Percentiles rank a stretch among this genome's conserved stretches.
These are phyloP conservation scores for Drosophila tanythrix DNA, from an alignment of 2,888 invertebrate species.

Conservation along the genomic window DNA sequence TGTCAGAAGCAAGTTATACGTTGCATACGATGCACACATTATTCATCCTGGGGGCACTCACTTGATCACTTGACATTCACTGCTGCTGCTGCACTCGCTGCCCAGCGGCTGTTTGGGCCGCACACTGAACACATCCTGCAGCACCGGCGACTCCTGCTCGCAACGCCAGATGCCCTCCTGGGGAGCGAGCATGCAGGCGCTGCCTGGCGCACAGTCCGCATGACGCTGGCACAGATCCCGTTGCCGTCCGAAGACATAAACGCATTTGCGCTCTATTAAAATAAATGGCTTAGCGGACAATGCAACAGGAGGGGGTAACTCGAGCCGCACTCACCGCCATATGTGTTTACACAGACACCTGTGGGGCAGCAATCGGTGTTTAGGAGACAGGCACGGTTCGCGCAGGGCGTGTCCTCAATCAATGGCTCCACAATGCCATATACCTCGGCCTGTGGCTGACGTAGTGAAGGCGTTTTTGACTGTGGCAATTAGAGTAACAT, in stretches of 20 bases:
- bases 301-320: background rate
- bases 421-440: constrained; percentile 85
- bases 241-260: constrained; percentile 90
- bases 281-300: constrained; percentile 7
- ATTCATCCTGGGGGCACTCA: constrained; percentile 43
- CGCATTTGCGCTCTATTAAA: constrained; percentile 87
- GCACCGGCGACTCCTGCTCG: constrained; percentile 88
- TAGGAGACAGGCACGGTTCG: constrained; percentile 90
- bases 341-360: constrained; percentile 87
- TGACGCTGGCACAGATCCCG: constrained; percentile 93
- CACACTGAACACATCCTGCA: constrained; percentile 45
- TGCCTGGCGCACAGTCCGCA: constrained; percentile 93
- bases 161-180: constrained; percentile 88
- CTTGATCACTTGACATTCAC: constrained; percentile 92
- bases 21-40: background rate
- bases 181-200: constrained; percentile 89
- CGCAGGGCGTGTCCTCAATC: constrained; percentile 90
- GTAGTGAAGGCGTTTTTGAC: constrained; percentile 31
- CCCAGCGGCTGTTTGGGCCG: constrained; percentile 92
- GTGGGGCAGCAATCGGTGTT: constrained; percentile 95
- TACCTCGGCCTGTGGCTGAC: constrained; percentile 69
- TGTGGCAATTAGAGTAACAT: constrained; percentile 39
- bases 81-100: constrained; percentile 92
- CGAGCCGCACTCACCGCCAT: constrained; percentile 82
- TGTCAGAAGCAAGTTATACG: background rate